Evolutionary conservation across 2,797 vertebrate species (phyloP), one percentile per base, ranked within the genome.

Genomic region (Adrianichthys oophorus): DNA sequence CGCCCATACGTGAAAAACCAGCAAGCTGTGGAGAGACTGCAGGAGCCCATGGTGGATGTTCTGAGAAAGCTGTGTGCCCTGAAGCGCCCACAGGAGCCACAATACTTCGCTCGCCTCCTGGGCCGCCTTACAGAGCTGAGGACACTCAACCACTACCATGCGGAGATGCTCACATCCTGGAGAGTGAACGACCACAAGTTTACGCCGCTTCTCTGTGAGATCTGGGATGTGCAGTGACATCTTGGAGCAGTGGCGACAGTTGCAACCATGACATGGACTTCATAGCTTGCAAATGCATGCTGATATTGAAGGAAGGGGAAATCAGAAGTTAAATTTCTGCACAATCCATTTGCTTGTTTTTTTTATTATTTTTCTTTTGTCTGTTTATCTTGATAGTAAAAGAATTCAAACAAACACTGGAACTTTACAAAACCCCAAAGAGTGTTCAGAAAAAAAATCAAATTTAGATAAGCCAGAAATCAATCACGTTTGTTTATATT

Each of bases 131-230:
- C 97, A 0, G 97, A 99, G 81, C 85, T 99, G 72, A 86, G 98
- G 62, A 98, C 97, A 1, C 96, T 99, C 82, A 98, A 94, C 84
- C 97, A 99, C 48, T 93, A 98, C 80, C 98, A 99, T 0, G 90
- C 95, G 0, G 95, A 99, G 83, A 98, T 98, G 97, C 88, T 99
- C 69, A 93, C 95, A 68, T 98, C 97, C 1, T 99, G 98, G 98
- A 93, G 93, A 59, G 92, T 92, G 59, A 96, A 94, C 0, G 94
- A 99, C 72, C 95, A 97, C 85, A 99, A 99, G 79, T 98, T 99
- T 73, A 99, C 96, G 16, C 98, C 98, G 0, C 93, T 99, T 45
- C 95, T 99, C 75, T 99, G 98, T 66, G 98, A 99, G 85, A 95
- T 99, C 90, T 99, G 97, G 98, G 98, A 99, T 7, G 95, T 99